These are phyloP conservation scores for Neodiprion fabricii DNA, from an alignment of 1,140 invertebrate genomes.

Conservation along the genomic window DNA sequence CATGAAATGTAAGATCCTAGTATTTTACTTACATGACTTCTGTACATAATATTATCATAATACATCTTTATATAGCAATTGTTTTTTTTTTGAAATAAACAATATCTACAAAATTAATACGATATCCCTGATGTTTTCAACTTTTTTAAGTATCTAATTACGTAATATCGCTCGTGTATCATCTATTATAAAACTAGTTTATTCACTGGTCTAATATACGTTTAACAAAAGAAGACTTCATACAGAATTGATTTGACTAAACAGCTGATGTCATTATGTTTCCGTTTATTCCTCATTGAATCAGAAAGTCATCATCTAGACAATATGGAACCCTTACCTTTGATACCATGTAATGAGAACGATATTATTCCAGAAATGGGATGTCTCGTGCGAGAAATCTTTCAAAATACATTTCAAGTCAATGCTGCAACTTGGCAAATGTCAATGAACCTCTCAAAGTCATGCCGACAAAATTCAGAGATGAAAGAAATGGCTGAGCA, in stretches of 20 bases:
- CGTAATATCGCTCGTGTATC: neutral
- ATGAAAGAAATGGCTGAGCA: constrained; percentile 13
- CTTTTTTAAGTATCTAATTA: neutral
- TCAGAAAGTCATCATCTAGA: neutral
- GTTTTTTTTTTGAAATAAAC: constrained; percentile 36
- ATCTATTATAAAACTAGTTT: neutral
- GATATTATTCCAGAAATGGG: constrained; percentile 22
- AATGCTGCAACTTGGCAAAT: constrained; percentile 14
- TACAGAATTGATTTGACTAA: neutral
- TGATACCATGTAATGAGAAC: constrained; percentile 21
- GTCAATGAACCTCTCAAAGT: constrained; percentile 25
- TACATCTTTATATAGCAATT: constrained; percentile 35
- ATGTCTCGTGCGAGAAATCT: constrained; percentile 24
- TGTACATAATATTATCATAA: constrained; percentile 35
- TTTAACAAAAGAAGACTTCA: constrained; percentile 7
- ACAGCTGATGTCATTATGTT: neutral
- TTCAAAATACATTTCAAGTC: constrained; percentile 20
- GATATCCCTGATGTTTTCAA: neutral
- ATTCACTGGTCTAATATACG: neutral
- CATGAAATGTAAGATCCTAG: constrained; percentile 36
- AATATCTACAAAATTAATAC: constrained; percentile 26
- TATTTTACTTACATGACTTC: constrained; percentile 21
- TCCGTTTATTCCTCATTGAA: neutral
- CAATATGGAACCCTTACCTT: constrained; percentile 26
- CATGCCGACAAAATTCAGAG: constrained; percentile 19